phyloP scores from a whole-genome alignment of 2,888 invertebrate genomes.

The Apamea sordens region DNA sequence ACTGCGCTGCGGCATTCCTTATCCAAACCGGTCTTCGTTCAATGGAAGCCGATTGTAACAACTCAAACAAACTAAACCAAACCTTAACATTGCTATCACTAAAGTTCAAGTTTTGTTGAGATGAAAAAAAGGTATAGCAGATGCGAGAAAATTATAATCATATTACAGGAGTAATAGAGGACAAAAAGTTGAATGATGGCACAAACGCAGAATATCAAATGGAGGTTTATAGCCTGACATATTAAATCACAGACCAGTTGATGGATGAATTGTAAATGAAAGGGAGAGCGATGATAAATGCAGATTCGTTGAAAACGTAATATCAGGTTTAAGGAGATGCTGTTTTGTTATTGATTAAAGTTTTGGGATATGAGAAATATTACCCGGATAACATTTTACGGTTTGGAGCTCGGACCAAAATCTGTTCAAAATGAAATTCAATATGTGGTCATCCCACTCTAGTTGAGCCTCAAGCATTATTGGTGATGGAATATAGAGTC shows the following conservation, averaged over 20 bases:
- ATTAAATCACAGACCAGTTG: slow-evolving; percentile 74
- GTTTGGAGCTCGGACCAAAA: not conserved
- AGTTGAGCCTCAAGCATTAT: not conserved
- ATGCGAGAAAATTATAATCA: slow-evolving; percentile 83
- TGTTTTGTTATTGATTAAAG: slow-evolving; percentile 18
- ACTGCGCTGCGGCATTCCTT: slow-evolving; percentile 84
- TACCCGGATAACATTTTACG: slow-evolving; percentile 10
- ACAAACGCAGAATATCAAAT: slow-evolving; percentile 80
- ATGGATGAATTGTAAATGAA: slow-evolving; percentile 76
- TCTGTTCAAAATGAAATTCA: not conserved
- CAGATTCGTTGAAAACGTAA: slow-evolving; percentile 37
- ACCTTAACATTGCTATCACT: slow-evolving; percentile 67
- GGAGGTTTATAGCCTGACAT: slow-evolving; percentile 72
- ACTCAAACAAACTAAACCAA: slow-evolving; percentile 70
- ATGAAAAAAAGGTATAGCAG: slow-evolving; percentile 67
- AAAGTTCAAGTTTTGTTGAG: slow-evolving; percentile 65
- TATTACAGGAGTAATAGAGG: slow-evolving; percentile 83
- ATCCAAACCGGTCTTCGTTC: slow-evolving; percentile 85
- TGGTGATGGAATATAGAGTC: not conserved
- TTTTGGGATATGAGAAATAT: not conserved
- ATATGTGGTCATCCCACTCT: not conserved
- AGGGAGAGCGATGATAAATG: slow-evolving; percentile 67
- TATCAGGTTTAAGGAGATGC: slow-evolving; percentile 9
- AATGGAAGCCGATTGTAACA: slow-evolving; percentile 83
- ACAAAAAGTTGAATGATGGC: slow-evolving; percentile 85